phyloP scores from a whole-genome alignment of 2,888 invertebrate genomes.

The Ormyrus thymus region DNA sequence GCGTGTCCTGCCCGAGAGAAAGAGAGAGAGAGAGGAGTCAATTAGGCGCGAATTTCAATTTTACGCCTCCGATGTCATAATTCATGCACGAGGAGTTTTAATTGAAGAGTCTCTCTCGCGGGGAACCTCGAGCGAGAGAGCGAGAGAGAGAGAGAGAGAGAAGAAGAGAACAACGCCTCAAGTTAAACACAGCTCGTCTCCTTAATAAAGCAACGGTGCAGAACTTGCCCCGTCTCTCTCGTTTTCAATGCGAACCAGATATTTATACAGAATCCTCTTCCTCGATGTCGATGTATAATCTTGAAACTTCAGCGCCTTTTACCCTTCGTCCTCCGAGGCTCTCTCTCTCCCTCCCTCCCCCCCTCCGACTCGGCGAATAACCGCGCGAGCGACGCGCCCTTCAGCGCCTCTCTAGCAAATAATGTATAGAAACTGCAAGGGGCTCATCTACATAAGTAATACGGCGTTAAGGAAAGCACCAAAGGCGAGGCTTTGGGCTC shows the following conservation, averaged over 20 bases:
- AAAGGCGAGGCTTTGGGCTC: constrained; percentile 61
- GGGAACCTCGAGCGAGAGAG: background rate
- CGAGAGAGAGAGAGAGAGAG: constrained; percentile 9
- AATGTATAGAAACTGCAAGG: constrained; percentile 72
- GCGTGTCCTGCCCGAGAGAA: constrained; percentile 24
- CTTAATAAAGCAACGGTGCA: constrained; percentile 52
- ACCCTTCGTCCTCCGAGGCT: constrained; percentile 60
- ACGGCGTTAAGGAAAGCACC: constrained; percentile 73
- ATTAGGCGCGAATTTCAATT: constrained; percentile 59
- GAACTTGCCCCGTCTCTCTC: constrained; percentile 49
- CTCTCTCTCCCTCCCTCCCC: constrained; percentile 1
- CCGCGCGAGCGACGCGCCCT: constrained; percentile 23
- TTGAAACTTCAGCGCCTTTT: constrained; percentile 71
- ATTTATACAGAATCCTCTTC: constrained; percentile 57
- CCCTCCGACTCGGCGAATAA: background rate
- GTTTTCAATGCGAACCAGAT: constrained; percentile 54
- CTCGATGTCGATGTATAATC: constrained; percentile 60
- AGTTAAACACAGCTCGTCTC: constrained; percentile 54
- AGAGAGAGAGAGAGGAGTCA: constrained; percentile 40
- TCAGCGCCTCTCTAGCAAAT: constrained; percentile 63
- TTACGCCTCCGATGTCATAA: constrained; percentile 57
- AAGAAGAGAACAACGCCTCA: constrained; percentile 50
- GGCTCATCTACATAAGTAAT: constrained; percentile 74
- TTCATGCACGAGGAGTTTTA: constrained; percentile 58
- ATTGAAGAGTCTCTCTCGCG: constrained; percentile 54